phyloP scores from a whole-genome alignment of 2,888 invertebrate genomes.

The Acleris emargana region DNA sequence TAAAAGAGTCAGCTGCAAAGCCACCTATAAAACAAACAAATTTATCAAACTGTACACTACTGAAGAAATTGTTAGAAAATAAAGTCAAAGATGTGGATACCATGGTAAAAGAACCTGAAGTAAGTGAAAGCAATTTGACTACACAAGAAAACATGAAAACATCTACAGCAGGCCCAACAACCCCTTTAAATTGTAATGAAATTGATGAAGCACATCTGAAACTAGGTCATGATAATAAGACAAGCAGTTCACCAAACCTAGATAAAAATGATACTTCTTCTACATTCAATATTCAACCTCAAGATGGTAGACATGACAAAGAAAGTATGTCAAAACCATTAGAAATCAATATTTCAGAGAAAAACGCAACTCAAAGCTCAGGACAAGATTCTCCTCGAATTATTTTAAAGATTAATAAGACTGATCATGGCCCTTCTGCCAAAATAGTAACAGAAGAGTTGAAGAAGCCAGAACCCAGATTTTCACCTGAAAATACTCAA shows the following conservation, averaged over 20 bases:
- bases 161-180: constrained; percentile 40
- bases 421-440: constrained; percentile 79
- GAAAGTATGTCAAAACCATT: constrained; percentile 73
- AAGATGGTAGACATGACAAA: constrained; percentile 57
- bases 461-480: constrained; percentile 54
- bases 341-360: constrained; percentile 75
- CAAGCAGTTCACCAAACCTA: constrained; percentile 43
- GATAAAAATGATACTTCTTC: constrained; percentile 51
- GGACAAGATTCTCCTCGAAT: constrained; percentile 84
- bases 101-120: constrained; percentile 48
- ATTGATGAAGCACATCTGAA: constrained; percentile 45
- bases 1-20: constrained; percentile 40
- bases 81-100: constrained; percentile 61
- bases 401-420: constrained; percentile 86
- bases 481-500: constrained; percentile 57
- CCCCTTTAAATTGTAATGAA: constrained; percentile 46
- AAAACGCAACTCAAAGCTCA: constrained; percentile 65
- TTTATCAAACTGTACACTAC: constrained; percentile 71
- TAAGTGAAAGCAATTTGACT: constrained; percentile 49
- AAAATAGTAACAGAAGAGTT: constrained; percentile 77
- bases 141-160: constrained; percentile 45
- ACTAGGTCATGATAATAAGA: constrained; percentile 44
- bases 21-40: constrained; percentile 47
- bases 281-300: constrained; percentile 43
- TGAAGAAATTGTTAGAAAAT: constrained; percentile 74